Conservation (phyloP, 2,113 vertebrate genomes). For the Gobius niger region DNA sequence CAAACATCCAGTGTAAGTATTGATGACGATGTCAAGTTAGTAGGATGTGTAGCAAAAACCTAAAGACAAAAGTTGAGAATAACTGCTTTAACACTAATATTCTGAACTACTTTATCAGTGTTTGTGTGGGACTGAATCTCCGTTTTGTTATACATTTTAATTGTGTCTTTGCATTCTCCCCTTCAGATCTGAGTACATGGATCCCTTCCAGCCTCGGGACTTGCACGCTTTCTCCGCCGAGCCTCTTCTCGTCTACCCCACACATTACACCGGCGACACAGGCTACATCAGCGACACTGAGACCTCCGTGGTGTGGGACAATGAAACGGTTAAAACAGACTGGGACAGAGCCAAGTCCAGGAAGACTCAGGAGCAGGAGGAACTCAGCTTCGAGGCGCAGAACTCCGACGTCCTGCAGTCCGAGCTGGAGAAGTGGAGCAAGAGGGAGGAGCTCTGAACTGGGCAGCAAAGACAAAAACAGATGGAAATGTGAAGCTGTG, state of each 20-base stretch:
- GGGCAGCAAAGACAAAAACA: conserved; percentile 8
- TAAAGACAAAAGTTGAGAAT: too few relatives aligned
- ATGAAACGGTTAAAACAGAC: conserved; percentile 80
- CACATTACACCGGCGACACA: conserved; percentile 85
- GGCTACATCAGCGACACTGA: conserved; percentile 91
- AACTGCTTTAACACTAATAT: too few relatives aligned
- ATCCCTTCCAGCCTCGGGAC: conserved; percentile 79
- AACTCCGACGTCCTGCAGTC: conserved; percentile 85
- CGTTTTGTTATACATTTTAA: too few relatives aligned
- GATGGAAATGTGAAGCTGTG: conserved; percentile 41
- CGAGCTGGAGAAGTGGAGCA: conserved; percentile 79
- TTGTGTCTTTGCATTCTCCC: background rate
- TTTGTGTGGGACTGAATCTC: too few relatives aligned
- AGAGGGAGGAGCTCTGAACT: conserved; percentile 82
- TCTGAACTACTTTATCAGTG: too few relatives aligned
- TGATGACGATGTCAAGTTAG: background rate
- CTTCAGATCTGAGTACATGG: conserved; percentile 82
- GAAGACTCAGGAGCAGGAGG: conserved; percentile 84
- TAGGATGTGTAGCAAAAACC: too few relatives aligned
- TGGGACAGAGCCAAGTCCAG: conserved; percentile 86
- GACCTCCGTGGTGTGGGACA: conserved; percentile 88
- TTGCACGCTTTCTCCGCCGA: conserved; percentile 85
- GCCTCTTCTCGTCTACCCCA: conserved; percentile 85
- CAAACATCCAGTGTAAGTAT: conserved; percentile 81
- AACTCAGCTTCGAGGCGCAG: conserved; percentile 81